Evolutionary conservation across 2,113 vertebrate species (phyloP).

Genomic region (Enhydra lutris): DNA sequence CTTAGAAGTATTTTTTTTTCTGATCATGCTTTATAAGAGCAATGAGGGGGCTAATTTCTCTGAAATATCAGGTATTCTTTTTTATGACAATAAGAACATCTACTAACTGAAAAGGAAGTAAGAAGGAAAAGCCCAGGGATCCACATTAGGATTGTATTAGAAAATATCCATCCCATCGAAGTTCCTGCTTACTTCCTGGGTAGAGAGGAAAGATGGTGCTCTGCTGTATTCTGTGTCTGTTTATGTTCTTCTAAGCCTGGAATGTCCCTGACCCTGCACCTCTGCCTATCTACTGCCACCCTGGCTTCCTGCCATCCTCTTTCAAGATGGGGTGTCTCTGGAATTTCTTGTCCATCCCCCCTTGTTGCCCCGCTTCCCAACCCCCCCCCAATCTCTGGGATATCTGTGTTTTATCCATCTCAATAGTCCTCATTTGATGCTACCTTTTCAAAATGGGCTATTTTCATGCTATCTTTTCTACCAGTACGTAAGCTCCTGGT

Average conservation of each 20-base stretch:
- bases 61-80: not conserved
- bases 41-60: not conserved
- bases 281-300: not conserved
- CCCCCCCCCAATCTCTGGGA: not conserved
- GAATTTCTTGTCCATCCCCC: not conserved
- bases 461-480: not conserved
- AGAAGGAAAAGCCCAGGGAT: constrained; percentile 9
- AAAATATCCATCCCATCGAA: not conserved
- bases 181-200: not conserved
- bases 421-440: not conserved
- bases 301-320: not conserved
- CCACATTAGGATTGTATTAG: not conserved
- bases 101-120: constrained; percentile 37
- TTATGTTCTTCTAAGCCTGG: not conserved
- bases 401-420: not conserved
- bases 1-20: not conserved
- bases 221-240: not conserved
- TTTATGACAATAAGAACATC: not conserved
- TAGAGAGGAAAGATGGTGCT: not conserved
- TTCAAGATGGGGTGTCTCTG: not conserved
- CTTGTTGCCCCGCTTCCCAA: not conserved
- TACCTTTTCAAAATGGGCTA: not conserved
- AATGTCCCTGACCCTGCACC: too few relatives aligned
- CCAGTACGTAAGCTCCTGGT: not conserved
- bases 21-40: not conserved